Evolutionary conservation across 2,888 invertebrate species (phyloP), one percentile per base, ranked within the genome.

Genomic region (Spialia ferax): DNA sequence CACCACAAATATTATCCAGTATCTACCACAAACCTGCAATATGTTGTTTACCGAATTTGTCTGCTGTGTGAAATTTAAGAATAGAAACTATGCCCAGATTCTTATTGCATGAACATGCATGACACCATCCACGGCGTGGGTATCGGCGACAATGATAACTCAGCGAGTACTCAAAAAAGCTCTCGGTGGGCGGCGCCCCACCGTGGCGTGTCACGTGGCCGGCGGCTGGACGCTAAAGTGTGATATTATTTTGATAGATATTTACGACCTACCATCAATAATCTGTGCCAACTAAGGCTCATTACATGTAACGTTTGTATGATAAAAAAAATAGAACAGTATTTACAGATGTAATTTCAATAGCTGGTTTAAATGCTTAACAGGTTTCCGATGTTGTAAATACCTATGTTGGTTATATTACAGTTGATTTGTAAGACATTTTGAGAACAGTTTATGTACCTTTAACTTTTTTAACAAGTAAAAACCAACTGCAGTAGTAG

Each of bases 91-190:
- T 13, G 52, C 48, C 32, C 20, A 20, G 2, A 35, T 59, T 13
- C 15, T 63, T 22, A 23, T 22, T 48, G 50, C 32, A 15, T 50
- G 57, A 57, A 63, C 69, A 68, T 62, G 71, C 63, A 71, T 71
- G 66, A 67, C 22, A 32, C 67, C 63, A 61, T 71, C 71, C 68
- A 87, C 42, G 15, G 42, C 42, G 81, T 48, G 84, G 88, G 88
- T 72, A 72, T 71, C 68, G 88, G 81, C 79, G 90, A 91, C 90
- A 91, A 84, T 88, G 87, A 88, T 83, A 89, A 86, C 81, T 91
- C 89, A 88, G 74, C 89, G 82, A 71, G 75, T 79, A 76, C 77
- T 83, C 83, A 81, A 70, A 75, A 71, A 72, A 74, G 73, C 69
- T 73, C 71, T 13, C 74, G 72, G 76, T 75, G 78, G 79, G 77